Conservation (phyloP, 2,888 invertebrate species). For the Hydrotaea diabolus region DNA sequence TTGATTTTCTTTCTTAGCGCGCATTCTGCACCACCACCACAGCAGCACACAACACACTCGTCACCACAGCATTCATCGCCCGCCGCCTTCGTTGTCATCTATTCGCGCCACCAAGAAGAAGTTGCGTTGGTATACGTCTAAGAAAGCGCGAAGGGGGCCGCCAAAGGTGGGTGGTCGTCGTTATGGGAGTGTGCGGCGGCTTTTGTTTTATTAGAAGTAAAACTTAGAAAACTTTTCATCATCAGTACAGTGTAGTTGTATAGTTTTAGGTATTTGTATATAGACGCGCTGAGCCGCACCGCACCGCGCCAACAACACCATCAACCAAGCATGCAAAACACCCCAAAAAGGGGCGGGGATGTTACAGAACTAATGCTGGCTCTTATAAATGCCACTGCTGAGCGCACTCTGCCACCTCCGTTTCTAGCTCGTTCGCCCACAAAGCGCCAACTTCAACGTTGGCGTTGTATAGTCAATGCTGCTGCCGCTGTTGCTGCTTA, state of each 20-base stretch:
- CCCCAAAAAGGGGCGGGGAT: constrained; percentile 48
- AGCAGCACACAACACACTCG: background rate
- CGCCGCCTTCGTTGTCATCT: too few relatives aligned
- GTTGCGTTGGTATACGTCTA: background rate
- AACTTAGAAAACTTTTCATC: constrained; percentile 28
- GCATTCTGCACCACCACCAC: background rate
- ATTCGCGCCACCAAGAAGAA: background rate
- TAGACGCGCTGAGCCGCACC: constrained; percentile 38
- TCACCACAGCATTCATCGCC: background rate
- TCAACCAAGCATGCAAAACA: constrained; percentile 26
- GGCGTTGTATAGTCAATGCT: background rate
- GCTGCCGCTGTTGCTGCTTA: constrained; percentile 31
- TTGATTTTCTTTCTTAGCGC: constrained; percentile 74
- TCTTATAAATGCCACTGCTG: background rate
- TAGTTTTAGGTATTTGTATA: constrained; percentile 42
- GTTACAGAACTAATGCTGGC: constrained; percentile 30
- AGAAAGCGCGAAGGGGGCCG: background rate
- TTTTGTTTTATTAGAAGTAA: constrained; percentile 61
- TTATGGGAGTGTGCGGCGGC: constrained; percentile 51
- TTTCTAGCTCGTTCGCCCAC: background rate
- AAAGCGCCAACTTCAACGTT: constrained; percentile 16
- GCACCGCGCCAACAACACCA: constrained; percentile 13
- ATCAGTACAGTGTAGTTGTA: constrained; percentile 54
- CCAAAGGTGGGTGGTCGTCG: constrained; percentile 35
- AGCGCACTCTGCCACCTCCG: too few relatives aligned